These are phyloP conservation scores for Iphiclides podalirius DNA, from an alignment of 2,888 invertebrate genomes.

Conservation along the genomic window DNA sequence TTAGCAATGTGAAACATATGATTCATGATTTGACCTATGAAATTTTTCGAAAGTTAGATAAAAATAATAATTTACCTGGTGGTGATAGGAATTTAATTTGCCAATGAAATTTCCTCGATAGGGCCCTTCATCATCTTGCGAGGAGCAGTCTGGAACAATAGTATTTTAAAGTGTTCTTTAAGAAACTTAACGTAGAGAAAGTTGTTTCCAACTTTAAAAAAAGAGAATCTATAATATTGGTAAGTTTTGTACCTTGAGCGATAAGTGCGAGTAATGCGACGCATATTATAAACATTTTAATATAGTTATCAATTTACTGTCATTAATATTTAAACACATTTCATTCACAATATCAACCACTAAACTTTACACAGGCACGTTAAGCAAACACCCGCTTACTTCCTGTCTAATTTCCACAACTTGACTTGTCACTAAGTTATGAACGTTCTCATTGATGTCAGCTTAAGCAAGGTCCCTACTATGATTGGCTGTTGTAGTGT, in stretches of 20 bases:
- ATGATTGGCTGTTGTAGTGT: slow-evolving; percentile 37
- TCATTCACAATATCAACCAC: slow-evolving; percentile 45
- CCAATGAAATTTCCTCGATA: slow-evolving; percentile 91
- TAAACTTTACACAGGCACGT: slow-evolving; percentile 34
- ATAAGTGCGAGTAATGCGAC: slow-evolving; percentile 45
- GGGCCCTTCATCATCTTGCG: slow-evolving; percentile 84
- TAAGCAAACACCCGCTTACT: slow-evolving; percentile 32
- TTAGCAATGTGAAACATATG: background rate
- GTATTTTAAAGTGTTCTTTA: background rate
- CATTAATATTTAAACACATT: slow-evolving; percentile 36
- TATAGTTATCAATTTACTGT: slow-evolving; percentile 13
- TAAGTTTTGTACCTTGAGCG: slow-evolving; percentile 43
- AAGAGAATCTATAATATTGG: slow-evolving; percentile 4
- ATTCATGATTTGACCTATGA: slow-evolving; percentile 9
- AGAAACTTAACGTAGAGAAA: slow-evolving; percentile 38
- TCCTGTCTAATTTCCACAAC: slow-evolving; percentile 33
- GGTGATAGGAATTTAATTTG: slow-evolving; percentile 93
- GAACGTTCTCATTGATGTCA: slow-evolving; percentile 25
- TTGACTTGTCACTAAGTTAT: slow-evolving; percentile 45
- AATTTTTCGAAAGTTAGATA: slow-evolving; percentile 1
- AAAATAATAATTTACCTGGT: slow-evolving; percentile 77
- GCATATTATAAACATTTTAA: slow-evolving; percentile 53
- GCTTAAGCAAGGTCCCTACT: slow-evolving; percentile 33
- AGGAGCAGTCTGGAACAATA: slow-evolving; percentile 52
- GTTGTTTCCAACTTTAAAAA: slow-evolving; percentile 32